phyloP scores from a whole-genome alignment of 2,113 vertebrate species.

The Silurus meridionalis region DNA sequence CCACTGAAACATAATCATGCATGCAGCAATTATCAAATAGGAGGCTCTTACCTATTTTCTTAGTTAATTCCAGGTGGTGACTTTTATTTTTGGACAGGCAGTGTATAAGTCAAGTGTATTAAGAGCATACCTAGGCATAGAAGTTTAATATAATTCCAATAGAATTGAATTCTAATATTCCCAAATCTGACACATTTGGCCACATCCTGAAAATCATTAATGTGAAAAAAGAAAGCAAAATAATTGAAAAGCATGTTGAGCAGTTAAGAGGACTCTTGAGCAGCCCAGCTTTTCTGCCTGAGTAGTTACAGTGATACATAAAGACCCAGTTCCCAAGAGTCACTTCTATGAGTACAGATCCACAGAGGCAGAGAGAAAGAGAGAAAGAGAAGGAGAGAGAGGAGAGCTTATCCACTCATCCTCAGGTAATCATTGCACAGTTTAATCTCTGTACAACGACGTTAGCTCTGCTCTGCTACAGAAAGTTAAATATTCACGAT shows the following conservation, averaged over 20 bases:
- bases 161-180: neutral
- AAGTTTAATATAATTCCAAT: too few species aligned
- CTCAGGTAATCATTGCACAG: conserved; percentile 58
- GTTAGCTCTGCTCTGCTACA: conserved; percentile 55
- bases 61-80: too few species aligned
- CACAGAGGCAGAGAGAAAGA: conserved; percentile 19
- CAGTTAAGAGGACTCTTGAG: conserved; percentile 35
- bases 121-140: neutral
- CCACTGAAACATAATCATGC: too few species aligned
- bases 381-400: conserved; percentile 46
- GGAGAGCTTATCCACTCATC: conserved; percentile 44
- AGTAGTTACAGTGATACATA: conserved; percentile 45
- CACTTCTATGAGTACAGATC: conserved; percentile 27
- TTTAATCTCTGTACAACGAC: conserved; percentile 62
- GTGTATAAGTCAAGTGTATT: neutral
- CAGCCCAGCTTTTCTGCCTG: conserved; percentile 33
- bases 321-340: conserved; percentile 43
- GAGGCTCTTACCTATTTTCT: too few species aligned
- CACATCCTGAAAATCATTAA: conserved; percentile 27
- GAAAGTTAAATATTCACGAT: conserved; percentile 74
- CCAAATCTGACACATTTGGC: neutral
- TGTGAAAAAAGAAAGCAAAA: neutral
- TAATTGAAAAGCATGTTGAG: conserved; percentile 26
- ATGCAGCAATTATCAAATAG: too few species aligned
- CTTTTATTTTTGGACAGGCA: too few species aligned